Evolutionary conservation across 2,113 vertebrate species (phyloP), one percentile per base, ranked within the genome.

Genomic region (Todiramphus saurophagus): DNA sequence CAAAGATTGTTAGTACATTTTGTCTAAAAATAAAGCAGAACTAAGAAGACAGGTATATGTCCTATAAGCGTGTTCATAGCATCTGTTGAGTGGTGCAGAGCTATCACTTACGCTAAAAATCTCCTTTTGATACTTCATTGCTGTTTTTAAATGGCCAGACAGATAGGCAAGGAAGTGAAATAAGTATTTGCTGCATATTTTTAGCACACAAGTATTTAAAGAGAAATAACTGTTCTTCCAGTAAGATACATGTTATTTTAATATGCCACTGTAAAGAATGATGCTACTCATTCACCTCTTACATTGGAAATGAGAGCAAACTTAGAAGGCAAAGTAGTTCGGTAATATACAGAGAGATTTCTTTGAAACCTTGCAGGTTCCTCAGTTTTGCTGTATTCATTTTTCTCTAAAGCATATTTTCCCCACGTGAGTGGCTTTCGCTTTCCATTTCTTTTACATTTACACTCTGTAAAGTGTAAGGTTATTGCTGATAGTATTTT

Each of bases 41-140:
- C 63, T 91, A 59, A 75, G 83, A 92, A 73, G 88, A 83, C 90
- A 78, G 69, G 91, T 94, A 95, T 93, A 96, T 97, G 85, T 96
- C 93, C 95, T 97, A 75, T 87, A 91, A 73, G 89, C 81, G 87
- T 31, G 43, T 75, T 80, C 56, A 30, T 25, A 87, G 60, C 90
- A 64, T 90, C 96, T 94, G 96, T 66, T 93, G 94, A 97, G 63
- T 94, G 75, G 74, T 91, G 92, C 86, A 92, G 59, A 96, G 95
- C 96, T 90, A 96, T 97, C 84, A 95, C 85, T 96, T 97, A 95
- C 20, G 16, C 87, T 97, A 91, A 95, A 72, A 93, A 95, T 96
- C 73, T 97, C 93, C 86, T 96, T 97, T 93, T 88, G 46, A 75
- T 74, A 41, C 28, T 93, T 78, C 68, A 67, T 66, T 5, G 2